Conservation (phyloP, 2,888 invertebrate genomes). For the Adelphocoris suturalis region DNA sequence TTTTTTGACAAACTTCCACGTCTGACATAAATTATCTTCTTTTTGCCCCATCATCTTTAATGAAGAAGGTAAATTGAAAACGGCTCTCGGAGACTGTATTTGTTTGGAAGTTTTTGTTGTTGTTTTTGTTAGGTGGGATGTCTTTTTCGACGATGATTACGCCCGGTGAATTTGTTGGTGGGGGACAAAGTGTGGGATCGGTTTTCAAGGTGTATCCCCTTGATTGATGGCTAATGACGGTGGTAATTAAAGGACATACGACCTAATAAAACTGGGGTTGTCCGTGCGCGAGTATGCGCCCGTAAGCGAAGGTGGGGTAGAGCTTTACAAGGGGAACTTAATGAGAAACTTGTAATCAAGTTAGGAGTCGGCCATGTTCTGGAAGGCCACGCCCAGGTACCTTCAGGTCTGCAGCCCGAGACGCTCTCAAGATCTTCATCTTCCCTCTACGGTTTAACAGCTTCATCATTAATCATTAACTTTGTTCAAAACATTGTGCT, state of each 20-base stretch:
- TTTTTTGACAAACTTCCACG: slow-evolving; percentile 31
- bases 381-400: slow-evolving; percentile 49
- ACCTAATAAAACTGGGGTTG: neutral
- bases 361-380: slow-evolving; percentile 70
- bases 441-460: slow-evolving; percentile 28
- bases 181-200: neutral
- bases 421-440: slow-evolving; percentile 54
- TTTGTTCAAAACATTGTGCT: slow-evolving; percentile 46
- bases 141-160: slow-evolving; percentile 44
- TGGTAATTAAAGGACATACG: slow-evolving; percentile 19
- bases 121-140: slow-evolving; percentile 11
- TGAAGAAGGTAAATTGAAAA: slow-evolving; percentile 48
- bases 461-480: slow-evolving; percentile 62
- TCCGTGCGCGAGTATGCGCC: neutral
- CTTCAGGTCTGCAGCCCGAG: neutral
- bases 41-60: slow-evolving; percentile 19
- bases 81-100: slow-evolving; percentile 25
- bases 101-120: slow-evolving; percentile 6
- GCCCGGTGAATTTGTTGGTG: neutral
- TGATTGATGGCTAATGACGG: slow-evolving; percentile 35
- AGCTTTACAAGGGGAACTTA: slow-evolving; percentile 39
- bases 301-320: neutral
- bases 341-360: slow-evolving; percentile 69
- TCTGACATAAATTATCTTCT: slow-evolving; percentile 48
- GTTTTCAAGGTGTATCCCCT: neutral